Percentiles rank a stretch among this genome's conserved stretches.
phyloP scores from a whole-genome alignment of 2,113 vertebrate genomes.

The Anas platyrhynchos region DNA sequence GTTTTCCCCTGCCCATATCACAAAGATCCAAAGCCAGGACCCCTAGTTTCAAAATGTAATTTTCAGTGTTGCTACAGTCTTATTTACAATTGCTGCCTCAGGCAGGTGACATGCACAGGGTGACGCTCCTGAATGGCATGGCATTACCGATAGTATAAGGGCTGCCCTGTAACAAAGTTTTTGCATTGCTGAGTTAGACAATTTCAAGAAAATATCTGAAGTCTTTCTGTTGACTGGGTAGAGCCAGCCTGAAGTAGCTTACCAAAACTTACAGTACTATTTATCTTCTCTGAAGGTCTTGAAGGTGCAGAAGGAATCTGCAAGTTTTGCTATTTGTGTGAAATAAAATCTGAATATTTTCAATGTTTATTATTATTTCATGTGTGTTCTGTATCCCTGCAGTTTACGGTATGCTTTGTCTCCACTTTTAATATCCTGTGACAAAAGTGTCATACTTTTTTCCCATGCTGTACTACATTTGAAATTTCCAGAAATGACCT shows the following conservation, averaged over 20 bases:
- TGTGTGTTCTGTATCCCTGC: accelerated
- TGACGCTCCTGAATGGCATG: neutral
- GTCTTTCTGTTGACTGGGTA: neutral
- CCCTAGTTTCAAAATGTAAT: neutral
- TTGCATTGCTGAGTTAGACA: neutral
- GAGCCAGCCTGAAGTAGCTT: neutral
- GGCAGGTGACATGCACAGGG: neutral
- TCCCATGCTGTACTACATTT: neutral
- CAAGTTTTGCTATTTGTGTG: neutral
- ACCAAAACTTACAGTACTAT: neutral
- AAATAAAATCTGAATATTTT: neutral
- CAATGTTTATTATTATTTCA: neutral
- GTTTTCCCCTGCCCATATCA: neutral
- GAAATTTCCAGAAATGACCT: neutral
- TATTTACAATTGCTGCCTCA: neutral
- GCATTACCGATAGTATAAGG: neutral
- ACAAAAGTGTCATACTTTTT: neutral
- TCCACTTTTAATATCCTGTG: neutral
- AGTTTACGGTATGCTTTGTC: neutral
- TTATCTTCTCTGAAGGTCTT: neutral
- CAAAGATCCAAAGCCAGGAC: neutral
- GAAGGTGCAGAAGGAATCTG: neutral
- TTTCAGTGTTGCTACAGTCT: neutral
- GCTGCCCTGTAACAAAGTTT: neutral
- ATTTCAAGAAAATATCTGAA: neutral